Evolutionary conservation across 2,113 vertebrate species (phyloP), one percentile per base, ranked within the genome.

Genomic region (Pseudopodoces humilis): DNA sequence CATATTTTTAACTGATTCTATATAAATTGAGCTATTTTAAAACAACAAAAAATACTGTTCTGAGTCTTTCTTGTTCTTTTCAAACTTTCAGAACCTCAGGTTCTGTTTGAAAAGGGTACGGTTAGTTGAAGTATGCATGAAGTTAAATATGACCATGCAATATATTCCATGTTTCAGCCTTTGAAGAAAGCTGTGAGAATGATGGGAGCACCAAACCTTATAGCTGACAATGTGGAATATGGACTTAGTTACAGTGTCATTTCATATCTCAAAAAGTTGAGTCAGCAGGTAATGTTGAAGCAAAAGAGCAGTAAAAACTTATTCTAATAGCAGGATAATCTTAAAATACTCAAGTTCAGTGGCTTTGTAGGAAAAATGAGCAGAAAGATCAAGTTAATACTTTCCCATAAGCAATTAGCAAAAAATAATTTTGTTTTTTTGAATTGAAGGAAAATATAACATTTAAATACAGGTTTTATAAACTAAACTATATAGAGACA

Each of bases 211-310:
- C 99, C 99, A 22, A 99, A 99, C 97, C 98, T 99, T 79, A 98
- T 99, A 93, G 98, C 99, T 30, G 99, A 99, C 95, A 99, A 99
- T 97, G 98, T 99, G 98, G 99, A 99, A 94, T 99, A 99, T 83
- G 99, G 99, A 58, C 98, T 99, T 96, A 99, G 99, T 97, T 99
- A 99, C 98, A 99, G 99, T 86, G 99, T 99, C 83, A 99, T 99
- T 95, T 99, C 99, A 91, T 99, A 99, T 98, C 98, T 99, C 97
- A 99, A 99, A 97, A 99, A 99, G 94, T 98, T 99, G 97, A 99
- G 99, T 97, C 99, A 99, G 83, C 99, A 99, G 99, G 99, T 99
- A 98, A 97, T 91, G 84, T 94, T 91, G 72, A 93, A 93, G 94
- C 39, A 93, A 89, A 83, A 91, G 74, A 96, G 64, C 87, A 95